phyloP scores from a whole-genome alignment of 2,888 invertebrate genomes.

The Tuberolachnus salignus region DNA sequence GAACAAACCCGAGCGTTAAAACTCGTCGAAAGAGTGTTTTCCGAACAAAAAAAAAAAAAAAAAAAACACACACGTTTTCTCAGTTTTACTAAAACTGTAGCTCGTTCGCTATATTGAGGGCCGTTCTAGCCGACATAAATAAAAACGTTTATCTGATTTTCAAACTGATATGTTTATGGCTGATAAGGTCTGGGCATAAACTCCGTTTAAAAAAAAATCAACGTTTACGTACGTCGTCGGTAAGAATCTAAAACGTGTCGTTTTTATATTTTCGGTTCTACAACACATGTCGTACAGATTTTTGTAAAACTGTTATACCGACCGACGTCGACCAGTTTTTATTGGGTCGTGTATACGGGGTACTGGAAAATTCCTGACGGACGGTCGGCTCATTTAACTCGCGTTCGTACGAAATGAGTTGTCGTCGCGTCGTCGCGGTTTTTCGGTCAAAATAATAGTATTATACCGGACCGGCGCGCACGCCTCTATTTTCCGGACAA shows the following conservation, averaged over 20 bases:
- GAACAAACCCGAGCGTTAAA: too few relatives aligned
- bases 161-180: too few relatives aligned
- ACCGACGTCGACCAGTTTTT: constrained; percentile 7
- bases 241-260: neutral
- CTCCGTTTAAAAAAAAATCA: too few relatives aligned
- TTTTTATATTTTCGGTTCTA: neutral
- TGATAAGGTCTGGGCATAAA: too few relatives aligned
- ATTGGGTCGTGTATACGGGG: constrained; percentile 20
- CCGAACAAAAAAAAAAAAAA: too few relatives aligned
- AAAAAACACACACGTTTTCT: too few relatives aligned
- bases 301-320: constrained; percentile 14
- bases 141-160: too few relatives aligned
- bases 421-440: neutral
- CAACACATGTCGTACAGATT: neutral
- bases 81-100: too few relatives aligned
- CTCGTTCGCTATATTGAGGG: too few relatives aligned
- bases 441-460: neutral
- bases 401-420: constrained; percentile 17
- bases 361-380: constrained; percentile 9
- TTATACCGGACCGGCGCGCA: neutral
- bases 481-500: neutral
- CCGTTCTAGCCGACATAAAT: too few relatives aligned
- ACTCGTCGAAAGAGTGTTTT: too few relatives aligned
- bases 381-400: neutral
- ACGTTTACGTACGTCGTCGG: too few relatives aligned